Conservation (phyloP, 2,113 vertebrate genomes). For the Notarius lentiginosus region DNA sequence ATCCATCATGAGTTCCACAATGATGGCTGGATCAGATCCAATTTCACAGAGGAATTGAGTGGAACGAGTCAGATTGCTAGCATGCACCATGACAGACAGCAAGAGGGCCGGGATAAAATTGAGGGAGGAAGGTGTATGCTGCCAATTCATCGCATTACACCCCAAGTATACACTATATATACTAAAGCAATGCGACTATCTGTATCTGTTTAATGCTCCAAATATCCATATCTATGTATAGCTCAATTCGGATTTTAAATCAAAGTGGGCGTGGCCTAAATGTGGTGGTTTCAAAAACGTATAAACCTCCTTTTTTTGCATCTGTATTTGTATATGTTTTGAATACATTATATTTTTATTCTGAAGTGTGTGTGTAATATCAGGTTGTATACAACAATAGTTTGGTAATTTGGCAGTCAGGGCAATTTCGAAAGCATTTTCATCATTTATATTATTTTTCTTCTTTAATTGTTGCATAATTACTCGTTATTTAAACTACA, state of each 20-base stretch:
- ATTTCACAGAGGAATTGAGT: slow-evolving; percentile 39
- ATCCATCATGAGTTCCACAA: slow-evolving; percentile 12
- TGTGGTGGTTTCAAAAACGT: neutral
- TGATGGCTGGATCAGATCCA: slow-evolving; percentile 30
- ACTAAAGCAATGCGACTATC: neutral
- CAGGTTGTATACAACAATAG: neutral
- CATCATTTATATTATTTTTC: neutral
- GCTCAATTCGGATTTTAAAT: neutral
- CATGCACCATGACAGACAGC: slow-evolving; percentile 12
- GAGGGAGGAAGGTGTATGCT: too few relatives aligned
- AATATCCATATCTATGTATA: neutral
- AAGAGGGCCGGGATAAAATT: neutral
- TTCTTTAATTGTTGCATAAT: neutral
- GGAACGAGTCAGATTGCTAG: slow-evolving; percentile 31
- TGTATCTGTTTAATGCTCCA: neutral
- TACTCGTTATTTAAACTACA: neutral
- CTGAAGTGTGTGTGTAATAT: neutral
- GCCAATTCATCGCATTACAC: neutral
- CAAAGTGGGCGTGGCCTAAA: neutral
- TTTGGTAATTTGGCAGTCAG: neutral
- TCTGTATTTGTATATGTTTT: neutral
- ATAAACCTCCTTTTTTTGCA: neutral
- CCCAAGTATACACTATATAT: neutral
- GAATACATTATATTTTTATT: neutral
- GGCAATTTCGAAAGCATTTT: neutral